These are phyloP conservation scores for Sander lucioperca DNA, from an alignment of 2,113 vertebrate species.

Conservation along the genomic window DNA sequence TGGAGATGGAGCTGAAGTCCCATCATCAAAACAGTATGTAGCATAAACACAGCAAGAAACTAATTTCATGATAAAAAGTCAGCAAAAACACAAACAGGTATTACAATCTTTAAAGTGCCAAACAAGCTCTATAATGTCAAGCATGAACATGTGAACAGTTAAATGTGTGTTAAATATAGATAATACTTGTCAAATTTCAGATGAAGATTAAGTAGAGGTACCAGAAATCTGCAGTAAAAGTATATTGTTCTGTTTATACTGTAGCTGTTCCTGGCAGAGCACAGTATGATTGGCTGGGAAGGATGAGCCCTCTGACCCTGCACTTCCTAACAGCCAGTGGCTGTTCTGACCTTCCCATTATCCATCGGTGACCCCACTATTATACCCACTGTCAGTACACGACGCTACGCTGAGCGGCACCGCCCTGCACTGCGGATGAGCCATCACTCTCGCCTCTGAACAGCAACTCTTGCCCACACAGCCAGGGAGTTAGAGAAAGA, in stretches of 20 bases:
- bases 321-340: slow-evolving; percentile 68
- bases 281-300: slow-evolving; percentile 56
- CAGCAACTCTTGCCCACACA: slow-evolving; percentile 45
- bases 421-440: slow-evolving; percentile 45
- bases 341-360: slow-evolving; percentile 73
- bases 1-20: slow-evolving; percentile 33
- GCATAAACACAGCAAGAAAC: slow-evolving; percentile 45
- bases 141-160: slow-evolving; percentile 12
- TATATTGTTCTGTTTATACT: slow-evolving; percentile 43
- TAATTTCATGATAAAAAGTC: slow-evolving; percentile 37
- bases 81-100: slow-evolving; percentile 29
- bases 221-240: slow-evolving; percentile 30
- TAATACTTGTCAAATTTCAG: neutral
- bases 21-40: slow-evolving; percentile 50
- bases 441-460: slow-evolving; percentile 63
- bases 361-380: slow-evolving; percentile 66
- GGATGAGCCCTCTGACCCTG: slow-evolving; percentile 70
- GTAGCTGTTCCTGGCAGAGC: slow-evolving; percentile 43
- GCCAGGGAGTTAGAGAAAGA: slow-evolving; percentile 47
- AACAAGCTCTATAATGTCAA: slow-evolving; percentile 24
- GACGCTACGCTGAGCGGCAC: slow-evolving; percentile 40
- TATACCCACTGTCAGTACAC: slow-evolving; percentile 68
- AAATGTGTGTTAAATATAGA: slow-evolving; percentile 22
- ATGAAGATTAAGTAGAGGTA: slow-evolving; percentile 5
- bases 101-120: slow-evolving; percentile 21